These are phyloP conservation scores for Batillaria attramentaria DNA, from an alignment of 1,140 invertebrate genomes.

Conservation along the genomic window DNA sequence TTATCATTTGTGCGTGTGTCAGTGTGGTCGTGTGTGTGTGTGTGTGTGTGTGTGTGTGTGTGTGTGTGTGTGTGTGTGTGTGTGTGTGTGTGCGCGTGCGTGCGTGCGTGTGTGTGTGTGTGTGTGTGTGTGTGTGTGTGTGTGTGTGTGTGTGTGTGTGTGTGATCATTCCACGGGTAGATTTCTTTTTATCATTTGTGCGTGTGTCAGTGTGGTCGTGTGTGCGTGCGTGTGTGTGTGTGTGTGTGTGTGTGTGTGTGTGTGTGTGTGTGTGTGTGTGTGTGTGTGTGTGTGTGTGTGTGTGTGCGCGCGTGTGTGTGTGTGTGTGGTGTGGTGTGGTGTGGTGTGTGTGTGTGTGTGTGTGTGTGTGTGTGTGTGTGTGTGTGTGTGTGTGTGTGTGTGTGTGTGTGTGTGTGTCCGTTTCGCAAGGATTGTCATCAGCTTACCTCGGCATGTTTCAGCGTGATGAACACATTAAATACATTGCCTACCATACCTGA, in stretches of 20 bases:
- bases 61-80: not conserved
- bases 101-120: no score
- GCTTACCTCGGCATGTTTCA: no score
- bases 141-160: no score
- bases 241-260: not conserved
- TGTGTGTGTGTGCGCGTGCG: no score
- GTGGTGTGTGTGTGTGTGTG: not conserved
- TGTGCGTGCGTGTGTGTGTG: not conserved
- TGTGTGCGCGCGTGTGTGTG: not conserved
- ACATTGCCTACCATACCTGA: no score
- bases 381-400: not conserved
- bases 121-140: no score
- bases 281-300: not conserved
- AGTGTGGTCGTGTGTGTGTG: not conserved
- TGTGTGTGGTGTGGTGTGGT: not conserved
- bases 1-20: no score
- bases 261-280: not conserved
- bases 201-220: not conserved
- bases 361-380: conserved; percentile 10
- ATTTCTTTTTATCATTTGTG: no score
- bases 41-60: not conserved
- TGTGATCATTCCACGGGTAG: no score
- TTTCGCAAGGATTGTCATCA: no score
- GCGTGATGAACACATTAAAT: no score
- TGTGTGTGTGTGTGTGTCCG: not conserved